These are phyloP conservation scores for Capricornis sumatraensis DNA, from an alignment of 2,113 vertebrate species.

Conservation along the genomic window DNA sequence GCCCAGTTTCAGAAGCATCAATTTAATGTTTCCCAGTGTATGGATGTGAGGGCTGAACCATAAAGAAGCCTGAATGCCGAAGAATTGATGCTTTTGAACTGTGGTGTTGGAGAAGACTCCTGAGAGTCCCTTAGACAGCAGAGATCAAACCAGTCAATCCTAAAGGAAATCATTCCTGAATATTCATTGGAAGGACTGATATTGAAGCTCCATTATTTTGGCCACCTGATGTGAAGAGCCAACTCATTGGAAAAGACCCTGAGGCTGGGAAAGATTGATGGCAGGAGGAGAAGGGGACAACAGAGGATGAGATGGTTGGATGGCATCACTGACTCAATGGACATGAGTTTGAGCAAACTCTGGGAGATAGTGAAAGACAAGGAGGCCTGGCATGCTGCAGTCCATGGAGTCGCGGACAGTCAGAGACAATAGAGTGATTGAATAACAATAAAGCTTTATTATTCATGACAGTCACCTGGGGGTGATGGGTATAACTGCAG, in stretches of 20 bases:
- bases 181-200: neutral
- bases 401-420: neutral
- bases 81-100: neutral
- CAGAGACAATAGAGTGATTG: neutral
- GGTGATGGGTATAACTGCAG: neutral
- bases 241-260: neutral
- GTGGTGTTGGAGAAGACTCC: neutral
- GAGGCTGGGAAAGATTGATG: neutral
- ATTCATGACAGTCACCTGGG: neutral
- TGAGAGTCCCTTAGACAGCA: neutral
- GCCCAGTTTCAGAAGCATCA: neutral
- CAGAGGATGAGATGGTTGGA: neutral
- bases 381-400: neutral
- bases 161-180: neutral
- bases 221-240: neutral
- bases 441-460: neutral
- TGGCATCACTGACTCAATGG: neutral
- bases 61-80: neutral
- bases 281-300: neutral
- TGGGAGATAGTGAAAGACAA: neutral
- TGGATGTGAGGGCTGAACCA: neutral
- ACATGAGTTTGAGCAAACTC: neutral
- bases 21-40: neutral
- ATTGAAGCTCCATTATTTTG: neutral
- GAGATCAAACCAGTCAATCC: neutral